A percentile compares a stretch with the other conserved stretches of the same genome.
These are phyloP conservation scores for Zelleria hepariella DNA, from an alignment of 2,888 invertebrate species.

Conservation along the genomic window DNA sequence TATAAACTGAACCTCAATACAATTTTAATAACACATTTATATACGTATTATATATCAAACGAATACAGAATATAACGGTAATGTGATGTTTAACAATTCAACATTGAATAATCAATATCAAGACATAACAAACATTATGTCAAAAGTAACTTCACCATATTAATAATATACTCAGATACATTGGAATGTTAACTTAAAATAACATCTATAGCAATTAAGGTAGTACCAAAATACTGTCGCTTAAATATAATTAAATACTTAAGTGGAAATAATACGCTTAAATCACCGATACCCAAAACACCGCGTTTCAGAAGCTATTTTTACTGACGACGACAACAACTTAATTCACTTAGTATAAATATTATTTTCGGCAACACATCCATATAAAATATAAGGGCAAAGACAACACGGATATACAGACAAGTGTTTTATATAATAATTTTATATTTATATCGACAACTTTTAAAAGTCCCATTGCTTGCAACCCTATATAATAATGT, in stretches of 20 bases:
- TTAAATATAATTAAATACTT: conserved; percentile 52
- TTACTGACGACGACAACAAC: conserved; percentile 23
- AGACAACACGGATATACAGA: conserved; percentile 30
- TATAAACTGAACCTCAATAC: conserved; percentile 1
- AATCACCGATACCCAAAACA: conserved; percentile 5
- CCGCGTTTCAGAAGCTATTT: not conserved
- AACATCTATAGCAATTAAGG: conserved; percentile 48
- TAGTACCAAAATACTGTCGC: conserved; percentile 57
- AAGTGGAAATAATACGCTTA: conserved; percentile 14
- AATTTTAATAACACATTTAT: not conserved
- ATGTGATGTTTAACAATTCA: conserved; percentile 5
- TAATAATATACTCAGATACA: conserved; percentile 23
- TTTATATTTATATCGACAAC: not conserved
- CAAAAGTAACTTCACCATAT: not conserved
- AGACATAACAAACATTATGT: not conserved
- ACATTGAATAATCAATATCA: not conserved
- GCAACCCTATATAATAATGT: no score
- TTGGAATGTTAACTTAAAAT: conserved; percentile 58
- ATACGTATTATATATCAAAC: not conserved
- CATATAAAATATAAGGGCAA: conserved; percentile 31
- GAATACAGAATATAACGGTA: not conserved
- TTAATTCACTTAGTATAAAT: conserved; percentile 22
- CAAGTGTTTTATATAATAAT: not conserved
- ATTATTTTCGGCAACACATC: conserved; percentile 28
- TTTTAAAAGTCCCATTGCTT: not conserved